Evolutionary conservation across 2,797 vertebrate species (phyloP).

Genomic region (Picus viridis): DNA sequence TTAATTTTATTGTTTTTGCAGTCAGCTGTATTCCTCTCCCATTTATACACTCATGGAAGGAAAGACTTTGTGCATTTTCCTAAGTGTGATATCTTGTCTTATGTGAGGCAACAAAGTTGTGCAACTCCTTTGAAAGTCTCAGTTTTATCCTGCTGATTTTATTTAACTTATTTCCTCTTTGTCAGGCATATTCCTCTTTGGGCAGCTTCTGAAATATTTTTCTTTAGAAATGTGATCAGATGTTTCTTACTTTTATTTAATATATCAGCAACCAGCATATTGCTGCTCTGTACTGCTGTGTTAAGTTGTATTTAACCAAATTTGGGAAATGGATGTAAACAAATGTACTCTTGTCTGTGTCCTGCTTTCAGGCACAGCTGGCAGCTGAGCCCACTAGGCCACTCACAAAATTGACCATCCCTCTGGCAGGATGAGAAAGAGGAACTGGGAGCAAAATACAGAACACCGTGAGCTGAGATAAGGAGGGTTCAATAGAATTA

Average conservation of each 20-base stretch:
- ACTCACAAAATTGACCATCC: no score
- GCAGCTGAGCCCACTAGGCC: no score
- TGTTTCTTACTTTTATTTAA: not conserved
- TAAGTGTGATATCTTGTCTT: not conserved
- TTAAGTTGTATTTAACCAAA: not conserved
- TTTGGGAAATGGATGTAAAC: not conserved
- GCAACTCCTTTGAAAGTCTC: not conserved
- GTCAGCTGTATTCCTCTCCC: not conserved
- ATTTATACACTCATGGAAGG: not conserved
- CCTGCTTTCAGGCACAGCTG: no score
- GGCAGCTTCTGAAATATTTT: not conserved
- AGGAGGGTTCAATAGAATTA: no score
- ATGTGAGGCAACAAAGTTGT: not conserved
- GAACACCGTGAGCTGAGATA: no score
- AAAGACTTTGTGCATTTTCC: not conserved
- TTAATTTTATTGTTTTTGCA: not conserved
- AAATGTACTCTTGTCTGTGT: not conserved
- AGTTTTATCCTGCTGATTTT: not conserved
- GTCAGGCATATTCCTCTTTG: not conserved
- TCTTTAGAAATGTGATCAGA: not conserved
- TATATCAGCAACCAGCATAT: not conserved
- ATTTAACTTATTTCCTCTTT: not conserved
- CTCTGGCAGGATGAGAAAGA: no score
- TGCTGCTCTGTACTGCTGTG: not conserved
- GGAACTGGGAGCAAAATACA: no score